Conservation (phyloP, 2,113 vertebrate species). For the Himantopus leucocephalus region DNA sequence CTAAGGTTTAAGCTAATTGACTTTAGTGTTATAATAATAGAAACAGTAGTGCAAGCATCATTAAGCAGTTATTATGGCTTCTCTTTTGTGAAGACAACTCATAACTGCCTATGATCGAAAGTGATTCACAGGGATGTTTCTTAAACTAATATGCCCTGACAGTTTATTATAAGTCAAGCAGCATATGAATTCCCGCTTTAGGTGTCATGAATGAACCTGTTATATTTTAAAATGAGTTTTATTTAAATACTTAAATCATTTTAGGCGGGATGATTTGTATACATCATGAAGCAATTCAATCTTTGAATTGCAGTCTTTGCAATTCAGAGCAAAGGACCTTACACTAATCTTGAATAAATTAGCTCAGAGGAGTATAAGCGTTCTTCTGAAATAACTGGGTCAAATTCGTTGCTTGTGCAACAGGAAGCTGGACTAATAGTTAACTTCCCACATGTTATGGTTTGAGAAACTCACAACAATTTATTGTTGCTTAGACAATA, state of each 20-base stretch:
- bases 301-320: not conserved
- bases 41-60: not conserved
- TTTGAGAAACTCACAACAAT: no score
- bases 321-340: not conserved
- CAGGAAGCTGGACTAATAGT: not conserved
- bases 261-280: not conserved
- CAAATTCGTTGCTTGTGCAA: not conserved
- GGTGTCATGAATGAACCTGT: not conserved
- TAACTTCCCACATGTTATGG: not conserved
- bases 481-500: no score
- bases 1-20: not conserved
- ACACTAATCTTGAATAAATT: not conserved
- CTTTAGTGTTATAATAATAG: not conserved
- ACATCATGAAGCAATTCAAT: not conserved
- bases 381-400: not conserved
- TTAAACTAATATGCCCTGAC: not conserved
- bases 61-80: slow-evolving; percentile 17
- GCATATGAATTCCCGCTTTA: not conserved
- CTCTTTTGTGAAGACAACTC: not conserved
- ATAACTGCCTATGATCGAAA: not conserved
- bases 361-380: not conserved
- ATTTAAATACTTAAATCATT: not conserved
- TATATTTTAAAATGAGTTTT: not conserved
- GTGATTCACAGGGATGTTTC: not conserved
- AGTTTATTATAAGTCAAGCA: not conserved